Evolutionary conservation across 2,888 invertebrate genomes (phyloP), one percentile per base, ranked within the genome.

Genomic region (Athalia circularis): DNA sequence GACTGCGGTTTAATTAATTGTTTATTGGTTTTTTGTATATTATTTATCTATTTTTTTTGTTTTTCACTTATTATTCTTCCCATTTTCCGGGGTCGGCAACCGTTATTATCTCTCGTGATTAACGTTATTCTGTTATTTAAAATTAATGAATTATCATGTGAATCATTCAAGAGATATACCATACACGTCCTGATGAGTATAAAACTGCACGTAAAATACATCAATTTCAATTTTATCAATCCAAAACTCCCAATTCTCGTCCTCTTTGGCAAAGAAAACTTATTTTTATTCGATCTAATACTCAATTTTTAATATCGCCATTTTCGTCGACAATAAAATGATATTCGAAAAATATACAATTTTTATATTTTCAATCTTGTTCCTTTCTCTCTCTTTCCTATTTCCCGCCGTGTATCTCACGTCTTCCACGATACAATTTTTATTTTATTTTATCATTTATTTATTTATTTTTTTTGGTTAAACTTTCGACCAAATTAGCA

Each of bases 401-500:
- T 54, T 54, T 29, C 54, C 8, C 54, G n/a, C n/a, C 48, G n/a
- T 72, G 52, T 54, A 54, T 1, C 54, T 54, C 8, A n/a, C 3
- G n/a, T 8, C 54, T n/a, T 54, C n/a, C 29, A 29, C 29, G 29
- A 29, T 29, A 29, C 29, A 29, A 29, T 29, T n/a, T 29, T 43
- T n/a, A 4, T 64, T 68, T 68, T 68, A 68, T 85, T 84, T 77
- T 81, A 80, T 82, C 77, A 75, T 80, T 79, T 70, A 76, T 78
- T 59, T n/a, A n/a, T n/a, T n/a, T n/a, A 80, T 70, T 77, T 78
- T 77, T 62, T 13, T 83, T 74, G 67, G 77, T 68, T 64, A 50
- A 77, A 77, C 29, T 70, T 64, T 65, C 15, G 11, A 48, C 62
- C 13, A 72, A 52, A 76, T 76, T 50, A 89, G 87, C 87, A 88